Evolutionary conservation across 2,113 vertebrate species (phyloP).

Genomic region (Xiphophorus couchianus): DNA sequence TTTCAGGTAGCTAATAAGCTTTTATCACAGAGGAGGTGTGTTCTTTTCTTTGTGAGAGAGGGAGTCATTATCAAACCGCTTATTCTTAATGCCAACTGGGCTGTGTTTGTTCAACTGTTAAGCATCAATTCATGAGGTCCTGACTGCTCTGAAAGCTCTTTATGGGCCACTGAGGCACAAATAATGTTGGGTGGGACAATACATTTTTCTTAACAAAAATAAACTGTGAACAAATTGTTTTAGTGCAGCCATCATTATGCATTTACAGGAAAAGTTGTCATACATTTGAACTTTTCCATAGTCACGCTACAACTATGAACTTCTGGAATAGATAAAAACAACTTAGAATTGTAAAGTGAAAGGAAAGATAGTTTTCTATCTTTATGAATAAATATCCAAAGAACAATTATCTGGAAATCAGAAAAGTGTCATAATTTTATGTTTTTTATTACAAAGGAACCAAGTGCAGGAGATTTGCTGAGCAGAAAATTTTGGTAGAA

Average conservation of each 20-base stretch:
- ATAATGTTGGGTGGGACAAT: slow-evolving; percentile 6
- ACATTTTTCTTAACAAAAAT: not conserved
- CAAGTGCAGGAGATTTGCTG: too few species aligned
- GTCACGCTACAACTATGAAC: too few species aligned
- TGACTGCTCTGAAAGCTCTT: slow-evolving; percentile 36
- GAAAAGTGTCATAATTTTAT: not conserved
- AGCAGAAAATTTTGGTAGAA: too few species aligned
- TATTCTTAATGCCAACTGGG: slow-evolving; percentile 6
- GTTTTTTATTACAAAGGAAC: too few species aligned
- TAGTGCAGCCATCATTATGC: not conserved
- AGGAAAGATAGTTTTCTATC: not conserved
- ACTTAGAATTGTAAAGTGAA: not conserved
- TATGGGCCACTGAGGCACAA: slow-evolving; percentile 17
- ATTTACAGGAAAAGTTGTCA: not conserved
- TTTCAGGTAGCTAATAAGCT: slow-evolving; percentile 60
- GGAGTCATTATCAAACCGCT: slow-evolving; percentile 32
- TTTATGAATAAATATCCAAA: not conserved
- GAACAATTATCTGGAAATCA: not conserved
- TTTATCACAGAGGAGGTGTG: slow-evolving; percentile 53
- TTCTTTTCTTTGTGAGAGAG: slow-evolving; percentile 46
- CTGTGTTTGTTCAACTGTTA: slow-evolving; percentile 49
- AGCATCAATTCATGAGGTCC: slow-evolving; percentile 38
- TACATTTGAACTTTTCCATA: too few species aligned
- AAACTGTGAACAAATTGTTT: not conserved
- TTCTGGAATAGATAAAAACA: too few species aligned